phyloP scores from a whole-genome alignment of 1,140 invertebrate species.

The Armadillidium nasatum region DNA sequence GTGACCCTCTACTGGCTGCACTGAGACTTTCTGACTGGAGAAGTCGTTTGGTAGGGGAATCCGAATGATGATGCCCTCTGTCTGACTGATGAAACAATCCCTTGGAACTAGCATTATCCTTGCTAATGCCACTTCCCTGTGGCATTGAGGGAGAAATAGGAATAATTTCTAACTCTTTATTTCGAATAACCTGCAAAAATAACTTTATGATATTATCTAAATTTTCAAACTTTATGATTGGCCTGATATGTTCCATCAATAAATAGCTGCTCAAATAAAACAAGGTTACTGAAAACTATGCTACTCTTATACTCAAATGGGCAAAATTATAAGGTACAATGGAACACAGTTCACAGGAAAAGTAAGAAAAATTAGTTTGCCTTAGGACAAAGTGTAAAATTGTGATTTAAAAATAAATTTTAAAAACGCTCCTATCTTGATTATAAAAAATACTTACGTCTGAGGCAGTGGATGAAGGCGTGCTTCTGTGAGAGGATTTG shows the following conservation, averaged over 20 bases:
- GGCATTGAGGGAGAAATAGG: constrained; percentile 39
- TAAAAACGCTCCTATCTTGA: too few relatives aligned
- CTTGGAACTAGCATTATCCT: constrained; percentile 25
- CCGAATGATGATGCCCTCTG: constrained; percentile 4
- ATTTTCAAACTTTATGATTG: too few relatives aligned
- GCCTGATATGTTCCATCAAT: too few relatives aligned
- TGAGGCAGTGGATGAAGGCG: constrained; percentile 28
- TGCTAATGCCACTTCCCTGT: constrained; percentile 28
- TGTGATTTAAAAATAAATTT: too few relatives aligned
- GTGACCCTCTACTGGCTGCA: not conserved
- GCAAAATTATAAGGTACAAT: too few relatives aligned
- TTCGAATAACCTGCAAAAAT: constrained; percentile 42
- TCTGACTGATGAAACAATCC: constrained; percentile 21
- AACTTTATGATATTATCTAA: not conserved
- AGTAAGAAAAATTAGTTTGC: too few relatives aligned
- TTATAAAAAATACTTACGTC: not conserved
- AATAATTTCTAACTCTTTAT: constrained; percentile 45
- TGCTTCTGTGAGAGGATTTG: not conserved
- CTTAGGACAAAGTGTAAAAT: too few relatives aligned
- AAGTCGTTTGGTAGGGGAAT: not conserved
- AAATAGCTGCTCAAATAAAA: too few relatives aligned
- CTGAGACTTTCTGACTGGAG: not conserved
- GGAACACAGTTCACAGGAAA: too few relatives aligned
- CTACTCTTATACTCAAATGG: too few relatives aligned
- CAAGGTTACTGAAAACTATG: too few relatives aligned